These are phyloP conservation scores for Cinclus mexicanus DNA, from an alignment of 2,113 vertebrate species.

Conservation along the genomic window DNA sequence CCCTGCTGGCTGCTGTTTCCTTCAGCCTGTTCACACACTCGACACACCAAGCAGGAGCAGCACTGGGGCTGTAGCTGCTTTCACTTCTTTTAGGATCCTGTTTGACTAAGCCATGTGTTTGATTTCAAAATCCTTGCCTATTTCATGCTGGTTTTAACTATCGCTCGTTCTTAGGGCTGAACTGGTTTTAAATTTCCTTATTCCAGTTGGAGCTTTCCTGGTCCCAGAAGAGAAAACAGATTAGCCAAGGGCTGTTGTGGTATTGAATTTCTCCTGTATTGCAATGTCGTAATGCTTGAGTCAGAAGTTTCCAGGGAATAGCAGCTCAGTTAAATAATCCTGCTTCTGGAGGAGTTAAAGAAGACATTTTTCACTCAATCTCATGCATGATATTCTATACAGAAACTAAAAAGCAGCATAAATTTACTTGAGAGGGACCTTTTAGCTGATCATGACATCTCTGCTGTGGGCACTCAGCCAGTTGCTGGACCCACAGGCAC, in stretches of 20 bases:
- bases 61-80: rapidly evolving
- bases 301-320: background rate
- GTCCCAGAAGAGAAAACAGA: background rate
- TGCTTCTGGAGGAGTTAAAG: background rate
- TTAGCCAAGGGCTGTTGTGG: background rate
- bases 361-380: background rate
- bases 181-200: background rate
- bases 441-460: rapidly evolving
- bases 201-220: background rate
- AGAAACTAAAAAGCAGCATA: background rate
- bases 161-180: background rate
- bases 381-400: background rate
- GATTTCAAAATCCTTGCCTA: background rate
- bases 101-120: background rate
- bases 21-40: rapidly evolving
- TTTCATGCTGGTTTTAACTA: background rate
- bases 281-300: background rate
- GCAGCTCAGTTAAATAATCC: background rate
- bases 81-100: background rate
- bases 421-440: background rate
- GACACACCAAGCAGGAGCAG: rapidly evolving
- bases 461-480: rapidly evolving
- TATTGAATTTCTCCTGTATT: background rate
- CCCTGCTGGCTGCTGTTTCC: background rate
- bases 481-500: rapidly evolving